Evolutionary conservation across 2,888 invertebrate genomes (phyloP), one percentile per base, ranked within the genome.

Genomic region (Chorisops tibialis): DNA sequence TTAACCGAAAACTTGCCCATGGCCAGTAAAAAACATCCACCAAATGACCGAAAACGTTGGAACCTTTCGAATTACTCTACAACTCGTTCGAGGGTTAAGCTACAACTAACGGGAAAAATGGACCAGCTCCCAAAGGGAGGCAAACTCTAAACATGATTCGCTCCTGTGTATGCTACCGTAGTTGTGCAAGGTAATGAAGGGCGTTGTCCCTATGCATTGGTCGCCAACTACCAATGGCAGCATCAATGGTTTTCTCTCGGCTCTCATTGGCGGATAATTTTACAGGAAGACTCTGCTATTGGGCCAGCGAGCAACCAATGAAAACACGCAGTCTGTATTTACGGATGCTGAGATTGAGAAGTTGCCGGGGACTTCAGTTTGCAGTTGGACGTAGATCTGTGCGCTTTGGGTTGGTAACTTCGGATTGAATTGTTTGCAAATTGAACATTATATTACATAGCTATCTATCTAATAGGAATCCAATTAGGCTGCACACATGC

Each of bases 191-290:
- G 24, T 24, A 24, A 24, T 4, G 38, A 47, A 54, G 59, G 59
- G 63, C 54, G 59, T 63, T 48, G 63, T 59, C 41, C 52, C 45
- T 37, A 7, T 9, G 39, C 35, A 59, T 63, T 63, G 63, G 63
- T 4, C 21, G 6, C 2, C 4, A 4, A 7, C 30, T 11, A 14
- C 59, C 38, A 63, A 59, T 63, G 11, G 47, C 12, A 50, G 21
- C 11, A 22, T 9, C 3, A 4, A 1, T 4, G 24, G 39, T 3
- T 7, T 30, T 14, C 24, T 38, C 4, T 7, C 2, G 30, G 16
- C 21, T 21, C 6, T 45, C 37, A 59, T 59, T 63, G 59, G 63
- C 48, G 59, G 63, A 63, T 63, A 63, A 63, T 48, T 7, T 24
- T 12, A 11, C 30, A 51, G 18, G 38, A 38, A 22, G 18, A 24